Evolutionary conservation across 2,888 invertebrate species (phyloP).

Genomic region (Nudaria mundana): DNA sequence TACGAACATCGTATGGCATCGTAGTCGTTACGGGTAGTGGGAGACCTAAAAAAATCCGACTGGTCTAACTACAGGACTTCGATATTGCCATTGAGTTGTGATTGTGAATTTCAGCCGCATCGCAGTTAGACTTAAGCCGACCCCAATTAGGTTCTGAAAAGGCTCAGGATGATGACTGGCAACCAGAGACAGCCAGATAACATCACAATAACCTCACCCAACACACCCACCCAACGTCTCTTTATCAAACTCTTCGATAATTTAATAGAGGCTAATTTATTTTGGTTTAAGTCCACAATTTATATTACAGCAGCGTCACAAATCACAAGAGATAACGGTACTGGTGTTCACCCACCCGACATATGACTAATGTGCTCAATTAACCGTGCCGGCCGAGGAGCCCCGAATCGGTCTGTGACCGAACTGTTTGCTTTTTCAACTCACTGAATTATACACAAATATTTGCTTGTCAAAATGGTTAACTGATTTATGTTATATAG

Average conservation of each 20-base stretch:
- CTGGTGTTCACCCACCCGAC: constrained; percentile 47
- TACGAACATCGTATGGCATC: too few species aligned
- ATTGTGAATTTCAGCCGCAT: too few species aligned
- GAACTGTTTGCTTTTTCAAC: constrained; percentile 61
- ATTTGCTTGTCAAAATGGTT: constrained; percentile 20
- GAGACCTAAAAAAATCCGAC: too few species aligned
- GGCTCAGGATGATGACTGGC: too few species aligned
- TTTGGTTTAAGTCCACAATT: constrained; percentile 48
- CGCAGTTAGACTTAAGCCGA: too few species aligned
- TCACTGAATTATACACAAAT: constrained; percentile 55
- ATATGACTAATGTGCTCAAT: constrained; percentile 73
- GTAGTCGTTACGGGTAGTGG: too few species aligned
- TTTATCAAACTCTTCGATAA: constrained; percentile 7
- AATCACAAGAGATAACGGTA: constrained; percentile 68
- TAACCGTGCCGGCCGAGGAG: constrained; percentile 50
- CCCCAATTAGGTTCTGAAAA: too few species aligned
- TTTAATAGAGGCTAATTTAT: constrained; percentile 37
- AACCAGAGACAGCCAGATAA: too few species aligned
- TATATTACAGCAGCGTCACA: constrained; percentile 64
- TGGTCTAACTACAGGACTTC: too few species aligned
- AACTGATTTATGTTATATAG: constrained; percentile 1
- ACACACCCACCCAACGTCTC: too few species aligned
- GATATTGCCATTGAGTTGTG: too few species aligned
- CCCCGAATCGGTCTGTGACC: constrained; percentile 19
- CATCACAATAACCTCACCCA: too few species aligned